Evolutionary conservation across 1,140 invertebrate genomes (phyloP), one percentile per base, ranked within the genome.

Genomic region (Aphaenogaster rudis): DNA sequence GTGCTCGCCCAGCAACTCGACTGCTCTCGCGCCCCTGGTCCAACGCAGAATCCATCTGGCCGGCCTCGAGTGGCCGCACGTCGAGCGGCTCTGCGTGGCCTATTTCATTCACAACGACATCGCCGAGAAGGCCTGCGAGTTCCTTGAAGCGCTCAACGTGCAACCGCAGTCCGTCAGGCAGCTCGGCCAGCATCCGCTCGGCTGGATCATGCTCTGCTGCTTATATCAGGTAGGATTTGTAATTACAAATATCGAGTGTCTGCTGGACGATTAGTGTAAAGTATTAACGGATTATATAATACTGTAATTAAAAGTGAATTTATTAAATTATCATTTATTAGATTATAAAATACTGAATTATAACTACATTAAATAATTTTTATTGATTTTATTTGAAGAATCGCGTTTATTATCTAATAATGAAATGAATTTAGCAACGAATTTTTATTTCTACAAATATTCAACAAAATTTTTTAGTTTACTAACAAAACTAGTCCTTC

Each of bases 201-300:
- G 96, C 67, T 96, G 96, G 93, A 93, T 96, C 28, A 93, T 96
- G 90, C 93, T 96, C 9, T 96, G 96, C 84, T 94, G 94, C 50
- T 93, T 96, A 0, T 96, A 96, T 78, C 95, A 96, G 89, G 95
- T 93, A 90, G 5, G 8, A 33, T 36, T n/a, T 63, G 9, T 21
- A 1, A 3, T 33, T 4, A n/a, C 17, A 48, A 33, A 78, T 5
- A 15, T 76, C 13, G 11, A 8, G 52, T 36, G 9, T 54, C n/a
- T 45, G 17, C 7, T 67, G 7, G 13, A 28, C 28, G 28, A 28
- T 28, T 36, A 36, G 11, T 54, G 21, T 21, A 21, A 21, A 57
- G 7, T 57, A 57, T 8, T 21, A 21, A 1, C 7, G 21, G 0
- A 67, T 67, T 7, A 1, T 13, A 48, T 28, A 28, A 64, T 63